Evolutionary conservation across 2,888 invertebrate species (phyloP).

Genomic region (Drosophila flavopinicola): DNA sequence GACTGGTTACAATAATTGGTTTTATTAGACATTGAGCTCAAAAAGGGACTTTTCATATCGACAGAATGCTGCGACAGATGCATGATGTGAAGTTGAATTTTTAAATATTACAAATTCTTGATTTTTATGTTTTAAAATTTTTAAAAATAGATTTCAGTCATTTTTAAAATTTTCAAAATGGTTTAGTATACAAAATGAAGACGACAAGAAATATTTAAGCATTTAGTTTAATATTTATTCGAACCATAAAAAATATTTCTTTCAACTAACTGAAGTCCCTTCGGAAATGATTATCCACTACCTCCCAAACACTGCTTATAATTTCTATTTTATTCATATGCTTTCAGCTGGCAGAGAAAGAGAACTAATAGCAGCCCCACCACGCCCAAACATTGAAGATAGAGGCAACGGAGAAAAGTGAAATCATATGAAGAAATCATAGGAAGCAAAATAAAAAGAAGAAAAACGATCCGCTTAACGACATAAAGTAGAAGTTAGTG

Average conservation of each 20-base stretch:
- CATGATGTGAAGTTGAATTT: background rate
- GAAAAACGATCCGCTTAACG: slow-evolving; percentile 3
- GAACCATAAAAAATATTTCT: too few species aligned
- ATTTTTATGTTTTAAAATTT: too few species aligned
- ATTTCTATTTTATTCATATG: background rate
- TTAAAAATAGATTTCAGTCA: too few species aligned
- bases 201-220: too few species aligned
- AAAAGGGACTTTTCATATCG: too few species aligned
- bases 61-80: too few species aligned
- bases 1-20: slow-evolving; percentile 35
- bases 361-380: background rate
- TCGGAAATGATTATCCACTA: background rate
- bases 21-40: slow-evolving; percentile 14
- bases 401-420: slow-evolving; percentile 17
- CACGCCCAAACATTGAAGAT: background rate
- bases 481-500: slow-evolving; percentile 46
- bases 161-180: too few species aligned
- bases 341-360: slow-evolving; percentile 19
- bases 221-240: too few species aligned
- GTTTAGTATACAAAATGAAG: too few species aligned
- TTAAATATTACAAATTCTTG: too few species aligned
- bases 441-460: slow-evolving; percentile 6
- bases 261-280: background rate
- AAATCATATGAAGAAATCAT: slow-evolving; percentile 22
- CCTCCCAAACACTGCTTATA: background rate